These are phyloP conservation scores for Archips crataeganus DNA, from an alignment of 2,888 invertebrate genomes.

Conservation along the genomic window DNA sequence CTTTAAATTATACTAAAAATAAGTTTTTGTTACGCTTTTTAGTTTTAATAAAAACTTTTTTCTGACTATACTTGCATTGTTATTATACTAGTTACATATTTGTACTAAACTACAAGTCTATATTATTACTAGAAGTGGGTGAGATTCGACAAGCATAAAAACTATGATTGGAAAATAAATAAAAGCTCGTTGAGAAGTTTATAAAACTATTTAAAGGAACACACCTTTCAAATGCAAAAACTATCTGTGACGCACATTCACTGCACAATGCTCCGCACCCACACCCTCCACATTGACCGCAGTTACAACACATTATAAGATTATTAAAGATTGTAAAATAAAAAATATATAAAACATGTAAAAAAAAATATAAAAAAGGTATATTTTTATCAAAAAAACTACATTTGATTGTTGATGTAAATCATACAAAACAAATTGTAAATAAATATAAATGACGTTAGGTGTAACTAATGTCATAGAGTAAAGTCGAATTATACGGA, in stretches of 20 bases:
- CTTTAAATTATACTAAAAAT: too few species aligned
- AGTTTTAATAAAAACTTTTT: too few species aligned
- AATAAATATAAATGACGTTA: conserved; percentile 5
- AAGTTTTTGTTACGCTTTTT: too few species aligned
- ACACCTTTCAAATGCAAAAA: background rate
- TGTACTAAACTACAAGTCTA: too few species aligned
- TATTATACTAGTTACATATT: too few species aligned
- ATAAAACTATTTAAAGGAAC: background rate
- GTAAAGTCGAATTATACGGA: background rate
- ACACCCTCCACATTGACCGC: conserved; percentile 40
- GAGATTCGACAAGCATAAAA: too few species aligned
- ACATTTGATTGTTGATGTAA: conserved; percentile 2
- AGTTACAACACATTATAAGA: background rate
- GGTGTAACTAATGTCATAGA: background rate
- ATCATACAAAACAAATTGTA: background rate
- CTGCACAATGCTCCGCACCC: conserved; percentile 9
- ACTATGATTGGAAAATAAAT: too few species aligned
- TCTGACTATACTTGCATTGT: too few species aligned
- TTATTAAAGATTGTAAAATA: background rate
- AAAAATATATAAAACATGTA: background rate
- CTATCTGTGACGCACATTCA: conserved; percentile 1
- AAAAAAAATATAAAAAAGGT: background rate
- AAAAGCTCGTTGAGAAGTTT: background rate
- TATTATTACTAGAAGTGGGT: too few species aligned
- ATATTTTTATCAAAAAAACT: conserved; percentile 10